Evolutionary conservation across 2,888 invertebrate species (phyloP).

Genomic region (Herminia tarsipennalis): DNA sequence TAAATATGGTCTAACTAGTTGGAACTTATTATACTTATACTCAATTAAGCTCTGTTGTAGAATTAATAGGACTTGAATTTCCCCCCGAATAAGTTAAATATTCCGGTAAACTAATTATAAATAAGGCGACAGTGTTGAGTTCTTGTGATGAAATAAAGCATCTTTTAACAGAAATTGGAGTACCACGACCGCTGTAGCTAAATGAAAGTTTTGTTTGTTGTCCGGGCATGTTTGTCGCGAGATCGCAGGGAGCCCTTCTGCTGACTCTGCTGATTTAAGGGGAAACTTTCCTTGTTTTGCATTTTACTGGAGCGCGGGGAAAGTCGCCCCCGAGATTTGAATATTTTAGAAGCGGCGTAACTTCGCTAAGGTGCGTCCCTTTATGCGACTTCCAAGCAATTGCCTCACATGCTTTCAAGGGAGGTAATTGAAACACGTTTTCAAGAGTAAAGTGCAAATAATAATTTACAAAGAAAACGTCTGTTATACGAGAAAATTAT

Average conservation of each 20-base stretch:
- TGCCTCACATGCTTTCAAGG: constrained; percentile 55
- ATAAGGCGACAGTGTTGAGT: constrained; percentile 25
- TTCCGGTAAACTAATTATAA: constrained; percentile 39
- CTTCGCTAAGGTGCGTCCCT: constrained; percentile 70
- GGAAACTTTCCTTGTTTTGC: constrained; percentile 80
- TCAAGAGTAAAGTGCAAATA: constrained; percentile 42
- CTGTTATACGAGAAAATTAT: constrained; percentile 20
- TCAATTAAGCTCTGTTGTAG: too few relatives aligned
- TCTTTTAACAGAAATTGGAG: constrained; percentile 50
- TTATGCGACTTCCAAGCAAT: constrained; percentile 65
- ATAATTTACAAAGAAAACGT: constrained; percentile 36
- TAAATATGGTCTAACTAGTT: too few relatives aligned
- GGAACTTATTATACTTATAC: too few relatives aligned
- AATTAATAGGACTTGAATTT: too few relatives aligned
- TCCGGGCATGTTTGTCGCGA: constrained; percentile 64
- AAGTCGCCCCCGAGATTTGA: constrained; percentile 78
- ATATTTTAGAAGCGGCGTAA: constrained; percentile 78
- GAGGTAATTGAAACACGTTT: constrained; percentile 57
- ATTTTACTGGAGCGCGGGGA: constrained; percentile 74
- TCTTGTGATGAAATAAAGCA: constrained; percentile 36
- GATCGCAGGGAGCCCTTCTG: constrained; percentile 53
- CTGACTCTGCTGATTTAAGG: constrained; percentile 75
- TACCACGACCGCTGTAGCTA: constrained; percentile 52
- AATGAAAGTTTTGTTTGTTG: constrained; percentile 77
- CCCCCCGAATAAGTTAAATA: constrained; percentile 9